Evolutionary conservation across 2,113 vertebrate species (phyloP).

Genomic region (Setophaga coronata): DNA sequence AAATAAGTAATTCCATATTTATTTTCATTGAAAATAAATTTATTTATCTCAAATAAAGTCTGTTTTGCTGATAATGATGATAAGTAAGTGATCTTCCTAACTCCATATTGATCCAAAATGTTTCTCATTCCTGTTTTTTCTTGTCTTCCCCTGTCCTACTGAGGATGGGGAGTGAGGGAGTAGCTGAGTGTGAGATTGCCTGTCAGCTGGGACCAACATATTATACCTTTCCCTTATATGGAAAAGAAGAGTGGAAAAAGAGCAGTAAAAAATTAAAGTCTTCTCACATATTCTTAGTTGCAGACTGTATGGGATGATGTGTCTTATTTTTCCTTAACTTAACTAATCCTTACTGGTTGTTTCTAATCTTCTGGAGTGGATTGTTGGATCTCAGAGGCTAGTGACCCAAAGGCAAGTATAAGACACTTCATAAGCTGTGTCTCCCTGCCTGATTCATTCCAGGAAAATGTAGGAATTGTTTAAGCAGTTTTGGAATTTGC

Average conservation of each 20-base stretch:
- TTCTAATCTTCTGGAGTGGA: background rate
- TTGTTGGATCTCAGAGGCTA: background rate
- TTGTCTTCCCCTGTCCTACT: background rate
- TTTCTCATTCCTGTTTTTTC: background rate
- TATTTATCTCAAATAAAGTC: background rate
- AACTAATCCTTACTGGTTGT: background rate
- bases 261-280: background rate
- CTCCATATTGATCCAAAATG: background rate
- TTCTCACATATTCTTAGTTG: background rate
- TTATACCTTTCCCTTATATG: background rate
- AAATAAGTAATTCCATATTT: background rate
- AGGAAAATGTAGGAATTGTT: background rate
- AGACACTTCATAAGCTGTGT: background rate
- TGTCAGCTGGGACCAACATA: background rate
- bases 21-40: background rate
- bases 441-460: background rate
- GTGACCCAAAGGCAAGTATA: background rate
- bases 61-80: background rate
- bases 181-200: background rate
- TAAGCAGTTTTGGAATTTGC: background rate
- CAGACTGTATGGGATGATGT: accelerated
- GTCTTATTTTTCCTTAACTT: background rate
- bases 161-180: background rate
- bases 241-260: background rate
- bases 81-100: background rate